Conservation (phyloP, 2,113 vertebrate genomes). For the Cyprinus carpio region DNA sequence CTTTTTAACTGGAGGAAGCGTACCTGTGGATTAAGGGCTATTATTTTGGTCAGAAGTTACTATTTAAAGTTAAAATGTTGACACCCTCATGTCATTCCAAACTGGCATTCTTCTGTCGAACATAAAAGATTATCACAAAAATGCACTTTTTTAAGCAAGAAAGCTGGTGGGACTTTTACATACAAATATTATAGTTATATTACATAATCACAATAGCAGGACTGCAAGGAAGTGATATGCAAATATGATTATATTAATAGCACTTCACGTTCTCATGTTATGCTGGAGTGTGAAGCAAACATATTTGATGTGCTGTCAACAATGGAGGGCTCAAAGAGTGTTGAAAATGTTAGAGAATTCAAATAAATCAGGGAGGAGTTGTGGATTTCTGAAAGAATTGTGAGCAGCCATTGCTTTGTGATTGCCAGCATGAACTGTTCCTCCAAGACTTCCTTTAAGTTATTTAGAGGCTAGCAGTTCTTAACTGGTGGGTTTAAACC, state of each 20-base stretch:
- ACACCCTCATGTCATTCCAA: neutral
- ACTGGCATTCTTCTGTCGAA: neutral
- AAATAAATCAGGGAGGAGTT: neutral
- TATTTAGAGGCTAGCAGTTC: neutral
- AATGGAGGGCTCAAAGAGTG: neutral
- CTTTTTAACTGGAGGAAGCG: neutral
- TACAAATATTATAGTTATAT: neutral
- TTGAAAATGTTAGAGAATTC: neutral
- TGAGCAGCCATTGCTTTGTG: neutral
- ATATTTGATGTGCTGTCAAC: constrained; percentile 8
- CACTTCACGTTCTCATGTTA: neutral
- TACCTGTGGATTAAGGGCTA: neutral
- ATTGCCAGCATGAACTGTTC: neutral
- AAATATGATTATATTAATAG: constrained; percentile 13
- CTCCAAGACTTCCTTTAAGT: neutral
- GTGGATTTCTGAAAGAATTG: neutral
- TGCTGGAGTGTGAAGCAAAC: neutral
- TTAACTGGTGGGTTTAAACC: neutral
- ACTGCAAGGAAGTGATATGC: constrained; percentile 18
- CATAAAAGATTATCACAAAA: neutral
- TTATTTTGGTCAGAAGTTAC: neutral
- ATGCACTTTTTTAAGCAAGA: neutral
- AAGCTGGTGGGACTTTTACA: neutral
- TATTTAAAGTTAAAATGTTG: neutral
- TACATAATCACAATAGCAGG: neutral